Evolutionary conservation across 2,888 invertebrate genomes (phyloP).

Genomic region (Netelia inedita): DNA sequence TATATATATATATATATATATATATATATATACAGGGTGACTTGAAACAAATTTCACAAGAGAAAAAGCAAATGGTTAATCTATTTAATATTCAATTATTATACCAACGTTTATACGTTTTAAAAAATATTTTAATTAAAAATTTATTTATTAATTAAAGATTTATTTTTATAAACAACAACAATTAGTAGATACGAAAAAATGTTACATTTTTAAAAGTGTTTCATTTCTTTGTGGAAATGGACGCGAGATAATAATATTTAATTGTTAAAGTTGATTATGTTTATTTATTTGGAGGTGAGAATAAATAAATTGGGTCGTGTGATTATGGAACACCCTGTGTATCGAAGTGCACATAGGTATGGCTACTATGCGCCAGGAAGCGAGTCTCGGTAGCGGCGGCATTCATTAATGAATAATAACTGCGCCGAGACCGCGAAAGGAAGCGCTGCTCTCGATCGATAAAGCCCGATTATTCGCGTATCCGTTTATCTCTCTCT

Average conservation of each 20-base stretch:
- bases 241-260: no score
- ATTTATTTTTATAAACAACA: background rate
- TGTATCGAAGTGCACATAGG: background rate
- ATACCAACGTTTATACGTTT: no score
- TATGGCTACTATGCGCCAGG: conserved; percentile 48
- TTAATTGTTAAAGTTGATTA: no score
- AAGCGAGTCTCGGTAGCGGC: conserved; percentile 39
- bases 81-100: background rate
- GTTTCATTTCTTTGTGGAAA: no score
- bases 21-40: background rate
- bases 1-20: background rate
- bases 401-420: conserved; percentile 54
- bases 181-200: no score
- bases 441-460: conserved; percentile 51
- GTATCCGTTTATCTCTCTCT: conserved; percentile 18
- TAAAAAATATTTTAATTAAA: no score
- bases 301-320: background rate
- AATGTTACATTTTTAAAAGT: no score
- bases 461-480: conserved; percentile 47
- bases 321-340: conserved; percentile 2
- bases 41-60: background rate
- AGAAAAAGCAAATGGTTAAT: background rate
- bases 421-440: conserved; percentile 38
- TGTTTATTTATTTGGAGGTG: background rate
- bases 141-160: no score